These are phyloP conservation scores for Catalaphyllia jardinei DNA, from an alignment of 64 coral and sea anemone genomes.

Conservation along the genomic window DNA sequence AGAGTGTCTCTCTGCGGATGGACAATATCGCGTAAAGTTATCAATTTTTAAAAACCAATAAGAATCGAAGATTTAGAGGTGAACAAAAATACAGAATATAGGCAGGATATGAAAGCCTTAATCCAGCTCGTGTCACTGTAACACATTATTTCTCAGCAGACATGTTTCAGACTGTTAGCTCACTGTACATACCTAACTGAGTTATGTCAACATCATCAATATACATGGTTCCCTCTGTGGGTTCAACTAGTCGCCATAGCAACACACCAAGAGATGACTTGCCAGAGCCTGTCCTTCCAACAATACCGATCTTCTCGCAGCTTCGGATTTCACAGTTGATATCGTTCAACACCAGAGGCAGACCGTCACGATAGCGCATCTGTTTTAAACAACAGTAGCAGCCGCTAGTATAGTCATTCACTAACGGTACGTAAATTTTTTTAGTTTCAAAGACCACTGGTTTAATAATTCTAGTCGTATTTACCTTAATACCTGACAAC, in stretches of 20 bases:
- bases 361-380: constrained; percentile 88
- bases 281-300: constrained; percentile 87
- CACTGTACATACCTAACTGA: constrained; percentile 60
- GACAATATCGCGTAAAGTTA: no score
- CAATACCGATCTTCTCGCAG: constrained; percentile 88
- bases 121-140: neutral
- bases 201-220: constrained; percentile 85
- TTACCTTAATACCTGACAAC: constrained; percentile 77
- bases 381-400: neutral
- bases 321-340: constrained; percentile 63
- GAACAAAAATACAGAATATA: no score
- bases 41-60: no score
- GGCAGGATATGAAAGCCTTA: no score
- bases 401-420: neutral
- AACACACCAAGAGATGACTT: constrained; percentile 86
- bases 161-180: neutral
- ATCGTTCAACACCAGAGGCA: constrained; percentile 73
- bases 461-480: neutral
- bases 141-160: neutral
- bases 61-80: no score
- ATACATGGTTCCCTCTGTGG: constrained; percentile 50
- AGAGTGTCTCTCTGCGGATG: no score
- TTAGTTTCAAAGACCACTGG: neutral
- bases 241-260: constrained; percentile 82
- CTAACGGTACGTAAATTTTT: neutral